Conservation (phyloP, 1,140 invertebrate genomes). For the Pectinophora gossypiella region DNA sequence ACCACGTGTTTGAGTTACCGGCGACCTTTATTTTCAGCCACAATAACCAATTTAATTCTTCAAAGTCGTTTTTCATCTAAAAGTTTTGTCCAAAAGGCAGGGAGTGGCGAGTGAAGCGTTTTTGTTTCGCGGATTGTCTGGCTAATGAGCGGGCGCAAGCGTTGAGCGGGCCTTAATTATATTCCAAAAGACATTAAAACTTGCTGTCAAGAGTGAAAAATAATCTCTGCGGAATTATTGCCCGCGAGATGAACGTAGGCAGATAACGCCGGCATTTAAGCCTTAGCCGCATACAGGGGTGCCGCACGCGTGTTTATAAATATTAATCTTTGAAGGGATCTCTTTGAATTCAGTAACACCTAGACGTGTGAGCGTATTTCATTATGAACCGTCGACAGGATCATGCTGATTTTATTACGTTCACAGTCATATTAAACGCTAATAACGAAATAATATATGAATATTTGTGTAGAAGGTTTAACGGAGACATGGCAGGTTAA, state of each 20-base stretch:
- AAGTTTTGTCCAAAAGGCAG: background rate
- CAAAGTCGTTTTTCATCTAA: constrained; percentile 1
- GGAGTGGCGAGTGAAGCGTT: background rate
- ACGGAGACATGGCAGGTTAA: too few relatives aligned
- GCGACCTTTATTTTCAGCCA: too few relatives aligned
- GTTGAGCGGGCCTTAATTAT: constrained; percentile 40
- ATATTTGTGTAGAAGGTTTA: too few relatives aligned
- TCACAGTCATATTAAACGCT: too few relatives aligned
- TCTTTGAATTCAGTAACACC: too few relatives aligned
- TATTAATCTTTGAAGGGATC: background rate
- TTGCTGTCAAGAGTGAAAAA: constrained; percentile 53
- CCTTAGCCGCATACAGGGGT: too few relatives aligned
- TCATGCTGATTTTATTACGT: too few relatives aligned
- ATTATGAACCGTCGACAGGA: too few relatives aligned
- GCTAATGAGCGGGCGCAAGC: constrained; percentile 26
- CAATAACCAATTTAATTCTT: background rate
- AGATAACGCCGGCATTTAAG: constrained; percentile 41
- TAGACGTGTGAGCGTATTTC: too few relatives aligned
- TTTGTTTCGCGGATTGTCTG: background rate
- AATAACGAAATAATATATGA: too few relatives aligned
- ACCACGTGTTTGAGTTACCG: too few relatives aligned
- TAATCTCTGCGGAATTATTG: constrained; percentile 52
- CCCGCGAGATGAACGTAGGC: constrained; percentile 45
- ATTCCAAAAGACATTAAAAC: constrained; percentile 54
- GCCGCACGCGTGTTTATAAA: background rate